Conservation (phyloP, 35 echinoderm and acorn worm species). For the Diadema setosum region DNA sequence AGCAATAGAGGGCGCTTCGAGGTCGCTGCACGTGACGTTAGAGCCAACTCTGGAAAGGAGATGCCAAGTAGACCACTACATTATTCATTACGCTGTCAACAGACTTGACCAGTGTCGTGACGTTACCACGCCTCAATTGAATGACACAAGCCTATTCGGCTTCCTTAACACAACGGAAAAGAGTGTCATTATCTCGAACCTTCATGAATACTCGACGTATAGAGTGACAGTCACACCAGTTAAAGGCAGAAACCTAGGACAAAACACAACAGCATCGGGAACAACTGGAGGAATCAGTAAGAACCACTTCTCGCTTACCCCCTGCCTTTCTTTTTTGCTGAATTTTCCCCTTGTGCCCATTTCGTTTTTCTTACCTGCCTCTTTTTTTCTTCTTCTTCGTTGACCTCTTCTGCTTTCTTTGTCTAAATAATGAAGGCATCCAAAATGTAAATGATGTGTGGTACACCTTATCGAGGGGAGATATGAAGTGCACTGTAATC, state of each 20-base stretch:
- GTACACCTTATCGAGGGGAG: no score
- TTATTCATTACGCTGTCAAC: background rate
- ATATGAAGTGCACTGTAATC: no score
- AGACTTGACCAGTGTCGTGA: background rate
- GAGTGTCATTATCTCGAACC: background rate
- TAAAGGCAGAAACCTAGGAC: background rate
- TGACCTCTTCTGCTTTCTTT: no score
- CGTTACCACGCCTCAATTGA: background rate
- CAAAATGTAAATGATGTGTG: no score
- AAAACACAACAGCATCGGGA: background rate
- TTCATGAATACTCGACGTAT: conserved; percentile 5
- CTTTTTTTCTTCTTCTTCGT: no score
- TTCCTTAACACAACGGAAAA: background rate
- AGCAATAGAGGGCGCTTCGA: background rate
- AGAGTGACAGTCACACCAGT: background rate
- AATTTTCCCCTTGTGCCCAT: no score
- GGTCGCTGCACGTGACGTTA: background rate
- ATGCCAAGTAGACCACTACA: background rate
- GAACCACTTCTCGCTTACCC: background rate
- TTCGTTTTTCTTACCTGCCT: no score
- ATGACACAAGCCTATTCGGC: background rate
- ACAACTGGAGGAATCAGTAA: background rate
- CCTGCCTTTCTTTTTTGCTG: no score
- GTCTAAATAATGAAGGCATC: no score
- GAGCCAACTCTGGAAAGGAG: background rate